Evolutionary conservation across 2,888 invertebrate species (phyloP), one percentile per base, ranked within the genome.

Genomic region (Chrysolina americana): DNA sequence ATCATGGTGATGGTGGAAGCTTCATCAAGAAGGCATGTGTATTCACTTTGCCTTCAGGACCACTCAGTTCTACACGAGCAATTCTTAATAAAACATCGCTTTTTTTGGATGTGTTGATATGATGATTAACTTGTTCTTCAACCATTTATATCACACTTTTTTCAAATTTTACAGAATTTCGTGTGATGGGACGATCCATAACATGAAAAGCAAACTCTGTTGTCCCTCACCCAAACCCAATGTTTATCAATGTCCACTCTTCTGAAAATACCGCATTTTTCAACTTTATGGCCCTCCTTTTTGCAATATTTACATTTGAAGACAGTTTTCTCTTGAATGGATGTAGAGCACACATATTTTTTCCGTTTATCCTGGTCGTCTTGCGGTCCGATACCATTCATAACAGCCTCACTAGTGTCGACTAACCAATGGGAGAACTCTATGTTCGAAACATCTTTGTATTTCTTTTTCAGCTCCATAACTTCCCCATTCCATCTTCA

Each of bases 11-110:
- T 28, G 48, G 48, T 48, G n/a, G n/a, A 48, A 5, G n/a, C 48
- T 48, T 48, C 48, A 48, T 48, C 48, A 48, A 48, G 2, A 48
- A n/a, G n/a, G 48, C 48, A 48, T 13, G n/a, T 48, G n/a, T 48
- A 1, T 48, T 48, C 2, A 48, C 10, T 48, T 48, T 48, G 15
- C n/a, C 48, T n/a, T 5, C n/a, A n/a, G 48, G 48, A n/a, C 48
- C n/a, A 6, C 10, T 48, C 0, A 48, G n/a, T n/a, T 48, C 48
- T 2, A n/a, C 15, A 6, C n/a, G 48, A 6, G 48, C 48, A n/a
- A 48, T 15, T n/a, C 48, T 48, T 6, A 44, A 8, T 8, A 44
- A 8, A 44, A 44, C 13, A 5, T 44, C 8, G 1, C 11, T 44
- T 44, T 44, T 44, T 13, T 2, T 2, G 44, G 44, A 1, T 2